These are phyloP conservation scores for Ectobius pallidus DNA, from an alignment of 2,888 invertebrate species.

Conservation along the genomic window DNA sequence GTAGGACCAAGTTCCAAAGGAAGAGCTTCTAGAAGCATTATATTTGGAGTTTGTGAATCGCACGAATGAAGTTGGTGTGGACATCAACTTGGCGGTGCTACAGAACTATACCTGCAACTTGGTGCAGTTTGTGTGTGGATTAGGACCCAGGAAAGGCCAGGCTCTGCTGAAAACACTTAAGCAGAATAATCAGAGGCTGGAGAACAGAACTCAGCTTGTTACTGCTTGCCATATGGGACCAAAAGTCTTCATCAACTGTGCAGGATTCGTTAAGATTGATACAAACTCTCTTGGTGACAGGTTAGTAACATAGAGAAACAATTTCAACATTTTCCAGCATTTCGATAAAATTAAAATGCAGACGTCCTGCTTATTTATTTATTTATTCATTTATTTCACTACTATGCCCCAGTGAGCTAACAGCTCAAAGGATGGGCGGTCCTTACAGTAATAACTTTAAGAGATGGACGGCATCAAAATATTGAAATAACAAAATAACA, in stretches of 20 bases:
- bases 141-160: constrained; percentile 94
- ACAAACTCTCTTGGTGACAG: constrained; percentile 92
- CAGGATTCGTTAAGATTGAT: constrained; percentile 98
- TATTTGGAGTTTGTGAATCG: constrained; percentile 89
- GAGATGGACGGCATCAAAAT: too few species aligned
- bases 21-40: constrained; percentile 83
- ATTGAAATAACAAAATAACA: too few species aligned
- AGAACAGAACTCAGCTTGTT: constrained; percentile 94
- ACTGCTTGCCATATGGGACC: constrained; percentile 97
- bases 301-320: constrained; percentile 45
- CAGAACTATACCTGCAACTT: constrained; percentile 86
- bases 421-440: too few species aligned
- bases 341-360: too few species aligned
- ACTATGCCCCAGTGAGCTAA: too few species aligned
- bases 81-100: constrained; percentile 91
- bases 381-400: too few species aligned
- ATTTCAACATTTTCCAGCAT: too few species aligned
- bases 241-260: constrained; percentile 98
- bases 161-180: constrained; percentile 85
- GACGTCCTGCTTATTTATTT: too few species aligned
- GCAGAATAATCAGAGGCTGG: constrained; percentile 88
- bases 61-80: constrained; percentile 97
- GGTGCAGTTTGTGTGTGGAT: constrained; percentile 95
- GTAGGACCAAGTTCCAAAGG: constrained; percentile 67
- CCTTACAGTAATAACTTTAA: too few species aligned